phyloP scores from a whole-genome alignment of 2,113 vertebrate genomes.

The Chlorodrepanis virens region DNA sequence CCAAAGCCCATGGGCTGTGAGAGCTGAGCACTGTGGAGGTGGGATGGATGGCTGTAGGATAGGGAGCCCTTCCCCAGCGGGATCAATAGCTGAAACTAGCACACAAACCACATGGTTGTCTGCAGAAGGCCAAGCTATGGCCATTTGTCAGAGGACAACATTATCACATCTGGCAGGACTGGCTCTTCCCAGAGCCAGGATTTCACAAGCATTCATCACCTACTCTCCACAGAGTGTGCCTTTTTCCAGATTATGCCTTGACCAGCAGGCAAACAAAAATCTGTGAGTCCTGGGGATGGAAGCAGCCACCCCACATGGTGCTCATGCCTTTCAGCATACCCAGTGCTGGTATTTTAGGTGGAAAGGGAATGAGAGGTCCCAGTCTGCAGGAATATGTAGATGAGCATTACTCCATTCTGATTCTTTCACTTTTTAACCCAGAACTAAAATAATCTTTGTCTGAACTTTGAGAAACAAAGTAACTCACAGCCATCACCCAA shows the following conservation, averaged over 20 bases:
- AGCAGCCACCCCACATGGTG: not conserved
- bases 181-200: conserved; percentile 17
- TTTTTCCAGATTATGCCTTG: conserved; percentile 1
- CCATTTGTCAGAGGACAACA: conserved; percentile 24
- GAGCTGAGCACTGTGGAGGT: not conserved
- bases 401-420: not conserved
- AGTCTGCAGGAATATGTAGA: not conserved
- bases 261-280: not conserved
- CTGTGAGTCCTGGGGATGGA: not conserved
- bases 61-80: not conserved
- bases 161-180: conserved; percentile 13
- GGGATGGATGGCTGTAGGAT: not conserved
- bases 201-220: conserved; percentile 42
- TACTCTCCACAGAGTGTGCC: not conserved
- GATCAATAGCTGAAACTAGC: not conserved
- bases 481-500: not conserved
- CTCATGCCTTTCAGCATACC: not conserved
- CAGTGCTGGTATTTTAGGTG: not conserved
- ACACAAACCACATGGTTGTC: not conserved
- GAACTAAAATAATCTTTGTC: not conserved
- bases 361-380: not conserved
- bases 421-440: not conserved
- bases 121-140: not conserved
- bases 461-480: not conserved
- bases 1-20: not conserved